Conservation (phyloP, 2,113 vertebrate genomes). For the Strix aluco region DNA sequence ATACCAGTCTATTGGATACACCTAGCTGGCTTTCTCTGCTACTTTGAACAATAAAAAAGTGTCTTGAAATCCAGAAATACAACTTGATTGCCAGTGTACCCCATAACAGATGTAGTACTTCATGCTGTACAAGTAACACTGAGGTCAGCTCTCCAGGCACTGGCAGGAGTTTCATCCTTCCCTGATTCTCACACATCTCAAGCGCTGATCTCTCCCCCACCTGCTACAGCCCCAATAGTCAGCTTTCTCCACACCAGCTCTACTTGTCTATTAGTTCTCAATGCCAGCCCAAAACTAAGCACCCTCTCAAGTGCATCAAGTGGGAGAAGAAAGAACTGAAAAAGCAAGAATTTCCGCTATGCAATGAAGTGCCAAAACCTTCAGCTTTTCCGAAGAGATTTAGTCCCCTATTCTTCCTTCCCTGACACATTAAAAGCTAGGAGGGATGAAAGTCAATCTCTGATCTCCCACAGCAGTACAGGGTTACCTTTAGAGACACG, state of each 20-base stretch:
- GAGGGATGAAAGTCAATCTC: constrained; percentile 11
- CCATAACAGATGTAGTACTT: not conserved
- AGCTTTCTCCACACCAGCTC: not conserved
- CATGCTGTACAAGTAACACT: not conserved
- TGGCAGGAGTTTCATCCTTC: not conserved
- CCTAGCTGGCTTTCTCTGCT: not conserved
- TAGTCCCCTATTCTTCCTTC: not conserved
- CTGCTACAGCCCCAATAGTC: not conserved
- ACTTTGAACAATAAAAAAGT: not conserved
- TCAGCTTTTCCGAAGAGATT: not conserved
- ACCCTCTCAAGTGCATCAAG: not conserved
- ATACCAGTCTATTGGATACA: not conserved
- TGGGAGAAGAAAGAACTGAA: not conserved
- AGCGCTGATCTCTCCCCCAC: not conserved
- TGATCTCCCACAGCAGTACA: not conserved
- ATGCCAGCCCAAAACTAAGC: not conserved
- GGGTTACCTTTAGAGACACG: not conserved
- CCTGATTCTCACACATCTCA: accelerated
- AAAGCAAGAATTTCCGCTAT: not conserved
- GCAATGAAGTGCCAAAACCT: not conserved
- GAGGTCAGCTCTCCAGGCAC: not conserved
- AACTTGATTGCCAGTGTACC: not conserved
- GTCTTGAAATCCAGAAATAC: not conserved
- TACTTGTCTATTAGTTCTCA: not conserved
- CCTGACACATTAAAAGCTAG: not conserved